Percentiles rank a stretch among this genome's conserved stretches.
Evolutionary conservation across 1,140 invertebrate genomes (phyloP).

Genomic region (Sycobia sp.): DNA sequence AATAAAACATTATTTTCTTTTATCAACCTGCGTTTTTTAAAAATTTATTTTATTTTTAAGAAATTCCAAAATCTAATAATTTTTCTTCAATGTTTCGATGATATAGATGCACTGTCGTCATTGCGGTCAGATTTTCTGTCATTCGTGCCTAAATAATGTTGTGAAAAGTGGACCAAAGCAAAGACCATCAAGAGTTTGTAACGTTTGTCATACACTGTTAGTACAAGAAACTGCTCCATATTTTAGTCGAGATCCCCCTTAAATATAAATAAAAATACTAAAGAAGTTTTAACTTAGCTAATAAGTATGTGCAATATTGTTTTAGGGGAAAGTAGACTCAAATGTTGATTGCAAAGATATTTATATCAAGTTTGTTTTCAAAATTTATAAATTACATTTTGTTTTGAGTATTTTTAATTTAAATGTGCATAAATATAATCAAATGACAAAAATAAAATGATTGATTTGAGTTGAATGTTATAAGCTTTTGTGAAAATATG

Average conservation of each 20-base stretch:
- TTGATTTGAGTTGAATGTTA: not conserved
- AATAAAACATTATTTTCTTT: no score
- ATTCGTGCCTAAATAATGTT: conserved; percentile 78
- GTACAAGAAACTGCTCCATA: conserved; percentile 92
- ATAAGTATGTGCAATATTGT: conserved; percentile 33
- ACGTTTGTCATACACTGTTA: conserved; percentile 95
- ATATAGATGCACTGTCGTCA: conserved; percentile 88
- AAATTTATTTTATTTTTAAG: no score
- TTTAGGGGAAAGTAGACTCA: not conserved
- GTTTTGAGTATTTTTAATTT: conserved; percentile 17
- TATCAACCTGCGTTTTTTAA: no score
- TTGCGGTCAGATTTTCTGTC: conserved; percentile 95
- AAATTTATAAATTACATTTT: conserved; percentile 38
- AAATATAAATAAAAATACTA: conserved; percentile 56
- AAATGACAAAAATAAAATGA: conserved; percentile 17
- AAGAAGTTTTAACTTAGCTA: conserved; percentile 29
- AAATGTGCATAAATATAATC: not conserved
- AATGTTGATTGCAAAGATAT: conserved; percentile 35
- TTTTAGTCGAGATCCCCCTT: conserved; percentile 87
- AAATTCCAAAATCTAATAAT: no score
- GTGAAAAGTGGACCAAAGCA: conserved; percentile 87
- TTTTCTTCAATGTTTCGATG: not conserved
- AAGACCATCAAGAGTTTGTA: conserved; percentile 87
- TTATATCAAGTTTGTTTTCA: conserved; percentile 51
- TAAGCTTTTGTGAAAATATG: not conserved